Percentiles rank a stretch among this genome's conserved stretches.
phyloP scores from a whole-genome alignment of 2,888 invertebrate species.

The Nycteola revayana region DNA sequence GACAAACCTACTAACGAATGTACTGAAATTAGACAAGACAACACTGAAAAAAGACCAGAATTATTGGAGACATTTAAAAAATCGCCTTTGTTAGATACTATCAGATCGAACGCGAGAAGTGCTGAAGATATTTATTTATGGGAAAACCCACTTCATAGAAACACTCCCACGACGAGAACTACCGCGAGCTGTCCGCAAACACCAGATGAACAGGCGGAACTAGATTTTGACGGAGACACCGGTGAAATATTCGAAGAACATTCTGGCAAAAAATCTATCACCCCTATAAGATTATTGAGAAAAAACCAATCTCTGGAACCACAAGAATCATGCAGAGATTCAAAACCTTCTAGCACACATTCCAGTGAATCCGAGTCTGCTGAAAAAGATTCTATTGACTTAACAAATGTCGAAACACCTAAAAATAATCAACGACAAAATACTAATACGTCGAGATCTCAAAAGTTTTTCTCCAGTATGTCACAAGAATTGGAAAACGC shows the following conservation, averaged over 20 bases:
- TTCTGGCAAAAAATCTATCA: constrained; percentile 85
- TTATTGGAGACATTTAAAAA: constrained; percentile 52
- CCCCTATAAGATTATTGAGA: constrained; percentile 84
- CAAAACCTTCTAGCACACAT: constrained; percentile 49
- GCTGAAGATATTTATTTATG: constrained; percentile 88
- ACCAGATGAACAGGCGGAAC: constrained; percentile 87
- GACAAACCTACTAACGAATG: constrained; percentile 55
- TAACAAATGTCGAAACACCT: constrained; percentile 31
- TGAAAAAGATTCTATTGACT: constrained; percentile 48
- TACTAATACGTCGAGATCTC: constrained; percentile 59
- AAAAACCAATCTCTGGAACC: constrained; percentile 66
- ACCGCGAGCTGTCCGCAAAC: constrained; percentile 81
- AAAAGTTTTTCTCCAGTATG: constrained; percentile 78
- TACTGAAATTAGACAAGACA: constrained; percentile 46
- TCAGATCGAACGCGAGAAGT: constrained; percentile 70
- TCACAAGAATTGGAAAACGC: constrained; percentile 76
- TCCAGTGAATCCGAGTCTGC: constrained; percentile 73
- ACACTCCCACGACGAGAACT: constrained; percentile 68
- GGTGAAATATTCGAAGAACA: constrained; percentile 84
- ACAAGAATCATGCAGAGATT: constrained; percentile 45
- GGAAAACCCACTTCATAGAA: constrained; percentile 89
- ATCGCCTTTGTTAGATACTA: constrained; percentile 61
- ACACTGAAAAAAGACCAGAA: constrained; percentile 44
- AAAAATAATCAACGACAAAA: constrained; percentile 42
- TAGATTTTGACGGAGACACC: constrained; percentile 84